phyloP scores from a whole-genome alignment of 35 echinoderm and acorn worm species.

The Eucidaris tribuloides region DNA sequence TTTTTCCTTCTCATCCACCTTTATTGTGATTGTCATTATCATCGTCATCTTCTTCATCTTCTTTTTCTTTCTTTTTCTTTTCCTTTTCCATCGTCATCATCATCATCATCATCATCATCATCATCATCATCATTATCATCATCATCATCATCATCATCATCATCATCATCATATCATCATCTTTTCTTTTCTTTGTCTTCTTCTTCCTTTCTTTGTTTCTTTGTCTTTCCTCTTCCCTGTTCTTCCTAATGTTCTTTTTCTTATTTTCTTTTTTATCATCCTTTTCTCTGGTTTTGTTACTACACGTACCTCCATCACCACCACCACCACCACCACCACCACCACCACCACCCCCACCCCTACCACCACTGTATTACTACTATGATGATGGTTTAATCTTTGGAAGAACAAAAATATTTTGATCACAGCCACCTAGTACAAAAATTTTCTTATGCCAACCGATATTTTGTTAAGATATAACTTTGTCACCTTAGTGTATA shows the following conservation, averaged over 20 bases:
- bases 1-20: neutral
- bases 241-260: neutral
- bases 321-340: too few relatives aligned
- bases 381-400: too few relatives aligned
- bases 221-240: neutral
- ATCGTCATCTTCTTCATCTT: neutral
- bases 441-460: too few relatives aligned
- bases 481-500: too few relatives aligned
- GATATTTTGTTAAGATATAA: too few relatives aligned
- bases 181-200: neutral
- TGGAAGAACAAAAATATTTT: too few relatives aligned
- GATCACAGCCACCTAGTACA: too few relatives aligned
- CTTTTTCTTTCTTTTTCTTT: neutral
- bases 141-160: constrained; percentile 8
- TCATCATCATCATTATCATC: constrained; percentile 29
- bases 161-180: neutral
- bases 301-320: too few relatives aligned
- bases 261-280: neutral
- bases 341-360: too few relatives aligned
- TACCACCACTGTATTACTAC: too few relatives aligned
- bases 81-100: neutral
- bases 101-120: constrained; percentile 9
- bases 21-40: neutral
- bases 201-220: neutral
- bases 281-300: neutral